These are phyloP conservation scores for Stegodyphus dumicola DNA, from an alignment of 1,140 invertebrate species.

Conservation along the genomic window DNA sequence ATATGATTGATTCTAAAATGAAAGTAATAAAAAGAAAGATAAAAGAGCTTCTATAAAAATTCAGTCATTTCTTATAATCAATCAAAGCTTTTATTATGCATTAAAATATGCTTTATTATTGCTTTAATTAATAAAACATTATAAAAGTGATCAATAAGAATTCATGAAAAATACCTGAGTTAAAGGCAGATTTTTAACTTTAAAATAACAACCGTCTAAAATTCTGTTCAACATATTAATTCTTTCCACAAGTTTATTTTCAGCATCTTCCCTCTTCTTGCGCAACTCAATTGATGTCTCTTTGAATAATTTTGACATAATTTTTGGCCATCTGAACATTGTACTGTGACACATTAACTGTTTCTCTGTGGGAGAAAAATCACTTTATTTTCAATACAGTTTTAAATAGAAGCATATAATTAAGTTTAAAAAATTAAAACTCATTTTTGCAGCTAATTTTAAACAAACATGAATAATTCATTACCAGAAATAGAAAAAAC, in stretches of 20 bases:
- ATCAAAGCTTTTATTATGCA: not conserved
- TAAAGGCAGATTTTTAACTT: conserved; percentile 44
- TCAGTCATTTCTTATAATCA: not conserved
- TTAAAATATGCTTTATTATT: not conserved
- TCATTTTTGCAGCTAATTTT: no score
- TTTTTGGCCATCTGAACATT: conserved; percentile 44
- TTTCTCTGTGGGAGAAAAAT: not conserved
- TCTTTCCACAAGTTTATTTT: conserved; percentile 14
- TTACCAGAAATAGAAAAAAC: no score
- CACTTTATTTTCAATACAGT: no score
- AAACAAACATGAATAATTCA: no score
- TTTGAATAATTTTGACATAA: conserved; percentile 36
- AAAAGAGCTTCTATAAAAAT: not conserved
- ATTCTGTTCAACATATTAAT: conserved; percentile 22
- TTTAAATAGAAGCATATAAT: no score
- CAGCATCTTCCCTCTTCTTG: conserved; percentile 35
- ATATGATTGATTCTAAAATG: not conserved
- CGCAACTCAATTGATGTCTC: conserved; percentile 33
- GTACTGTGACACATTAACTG: conserved; percentile 35
- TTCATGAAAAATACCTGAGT: conserved; percentile 11
- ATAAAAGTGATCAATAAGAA: not conserved
- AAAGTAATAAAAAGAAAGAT: not conserved
- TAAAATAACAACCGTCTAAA: conserved; percentile 24
- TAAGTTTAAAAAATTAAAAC: no score
- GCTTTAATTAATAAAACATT: not conserved